A percentile compares a stretch with the other conserved stretches of the same genome.
These are phyloP conservation scores for Balaeniceps rex DNA, from an alignment of 2,113 vertebrate genomes.

Conservation along the genomic window DNA sequence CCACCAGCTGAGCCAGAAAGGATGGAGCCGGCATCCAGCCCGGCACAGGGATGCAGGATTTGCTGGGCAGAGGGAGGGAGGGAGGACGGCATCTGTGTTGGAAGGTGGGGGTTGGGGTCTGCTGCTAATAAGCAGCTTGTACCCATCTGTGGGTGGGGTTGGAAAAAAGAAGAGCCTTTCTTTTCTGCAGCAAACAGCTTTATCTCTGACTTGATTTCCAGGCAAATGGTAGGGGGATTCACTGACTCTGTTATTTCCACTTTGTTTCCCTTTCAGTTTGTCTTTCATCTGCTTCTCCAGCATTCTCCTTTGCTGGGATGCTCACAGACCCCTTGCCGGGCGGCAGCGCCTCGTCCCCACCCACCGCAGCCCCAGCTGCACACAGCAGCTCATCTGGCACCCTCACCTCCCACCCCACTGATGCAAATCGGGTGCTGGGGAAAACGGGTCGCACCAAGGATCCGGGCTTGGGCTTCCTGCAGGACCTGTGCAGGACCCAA, in stretches of 20 bases:
- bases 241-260: not conserved
- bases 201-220: not conserved
- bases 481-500: not conserved
- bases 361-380: not conserved
- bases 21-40: not conserved
- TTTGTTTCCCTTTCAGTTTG: not conserved
- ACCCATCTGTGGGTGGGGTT: not conserved
- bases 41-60: not conserved
- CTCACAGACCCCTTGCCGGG: not conserved
- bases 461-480: not conserved
- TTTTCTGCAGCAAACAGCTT: not conserved
- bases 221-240: not conserved
- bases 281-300: not conserved
- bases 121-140: not conserved
- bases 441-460: fast-evolving
- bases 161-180: not conserved
- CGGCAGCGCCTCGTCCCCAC: fast-evolving
- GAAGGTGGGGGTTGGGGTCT: not conserved
- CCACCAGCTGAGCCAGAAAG: not conserved
- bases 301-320: not conserved
- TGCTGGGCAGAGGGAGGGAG: not conserved
- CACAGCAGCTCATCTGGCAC: not conserved
- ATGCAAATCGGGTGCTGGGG: not conserved
- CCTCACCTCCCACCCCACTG: not conserved
- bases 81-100: not conserved